A percentile compares a stretch with the other conserved stretches of the same genome.
phyloP scores from a whole-genome alignment of 2,888 invertebrate genomes.

The Rhagium mordax region DNA sequence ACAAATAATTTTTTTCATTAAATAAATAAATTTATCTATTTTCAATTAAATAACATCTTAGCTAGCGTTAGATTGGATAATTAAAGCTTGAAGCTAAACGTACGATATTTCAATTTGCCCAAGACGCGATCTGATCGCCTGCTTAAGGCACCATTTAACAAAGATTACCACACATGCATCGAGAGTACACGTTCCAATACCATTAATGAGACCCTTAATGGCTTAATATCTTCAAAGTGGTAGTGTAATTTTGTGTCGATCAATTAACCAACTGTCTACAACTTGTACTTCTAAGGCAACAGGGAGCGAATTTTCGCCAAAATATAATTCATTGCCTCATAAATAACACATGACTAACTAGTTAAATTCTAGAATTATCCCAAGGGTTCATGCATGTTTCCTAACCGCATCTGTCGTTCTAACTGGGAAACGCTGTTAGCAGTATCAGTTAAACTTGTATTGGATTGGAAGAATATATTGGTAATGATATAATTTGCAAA shows the following conservation, averaged over 20 bases:
- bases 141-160: conserved; percentile 24
- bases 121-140: conserved; percentile 11
- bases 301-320: conserved; percentile 36
- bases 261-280: conserved; percentile 30
- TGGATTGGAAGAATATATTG: not conserved
- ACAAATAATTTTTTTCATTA: no score
- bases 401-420: conserved; percentile 56
- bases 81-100: not conserved
- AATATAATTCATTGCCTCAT: conserved; percentile 58
- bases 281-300: conserved; percentile 24
- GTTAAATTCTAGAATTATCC: conserved; percentile 56
- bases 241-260: conserved; percentile 18
- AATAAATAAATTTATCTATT: not conserved
- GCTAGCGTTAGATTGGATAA: not conserved
- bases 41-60: not conserved
- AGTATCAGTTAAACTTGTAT: conserved; percentile 4
- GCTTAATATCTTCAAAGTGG: conserved; percentile 9
- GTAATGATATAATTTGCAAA: not conserved
- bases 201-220: conserved; percentile 15
- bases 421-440: conserved; percentile 22
- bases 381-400: conserved; percentile 52
- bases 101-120: not conserved
- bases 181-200: conserved; percentile 22
- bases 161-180: conserved; percentile 26
- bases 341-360: conserved; percentile 58